Base-by-base conservation (phyloP, 1,140 invertebrate species). In the Brachionus plicatilis region DNA sequence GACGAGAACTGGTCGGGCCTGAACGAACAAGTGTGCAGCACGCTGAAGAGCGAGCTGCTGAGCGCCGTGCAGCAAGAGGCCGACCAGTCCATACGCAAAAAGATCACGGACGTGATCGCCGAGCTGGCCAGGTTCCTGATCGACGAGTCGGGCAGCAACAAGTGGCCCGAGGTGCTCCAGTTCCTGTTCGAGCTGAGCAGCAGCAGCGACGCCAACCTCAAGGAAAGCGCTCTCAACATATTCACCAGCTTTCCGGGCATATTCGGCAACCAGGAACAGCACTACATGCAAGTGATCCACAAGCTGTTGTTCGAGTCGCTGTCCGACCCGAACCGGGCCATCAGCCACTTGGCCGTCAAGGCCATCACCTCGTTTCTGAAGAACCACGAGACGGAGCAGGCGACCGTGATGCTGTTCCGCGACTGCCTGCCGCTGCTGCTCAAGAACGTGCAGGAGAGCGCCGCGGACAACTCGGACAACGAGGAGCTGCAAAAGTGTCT, bases 121-220 rank as follows among this genome's bases (percentile, higher is more conserved):
- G 97, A 99, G 91, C 92, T 98, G 37, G 95, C 96, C 1, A 92
- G 96, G 87, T 97, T 96, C 91, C 92, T 97, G 84, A 94, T 99
- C 86, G 96, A 99, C 89, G 96, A 98, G 86, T 95, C 97, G 88
- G 95, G 95, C 33, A 96, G 95, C 87, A 98, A 98, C 90, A 93
- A 93, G 85, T 99, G 97, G 97, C 95, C 95, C 29, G 96, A 98
- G 88, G 95, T 99, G 88, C 91, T 99, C 33, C 94, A 96, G 88
- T 99, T 98, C 89, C 91, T 99, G 87, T 99, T 98, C 90, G 94
- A 96, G 88, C 96, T 95, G 91, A 95, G 94, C 14, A 95, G 93
- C 90, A 93, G 94, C 85, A 91, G 93, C 43, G 92, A 93, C 87
- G 90, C 94, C 33, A 92, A 93, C 68, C 91, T 97, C n/a, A 95